Evolutionary conservation across 2,113 vertebrate genomes (phyloP).

Genomic region (Todiramphus saurophagus): DNA sequence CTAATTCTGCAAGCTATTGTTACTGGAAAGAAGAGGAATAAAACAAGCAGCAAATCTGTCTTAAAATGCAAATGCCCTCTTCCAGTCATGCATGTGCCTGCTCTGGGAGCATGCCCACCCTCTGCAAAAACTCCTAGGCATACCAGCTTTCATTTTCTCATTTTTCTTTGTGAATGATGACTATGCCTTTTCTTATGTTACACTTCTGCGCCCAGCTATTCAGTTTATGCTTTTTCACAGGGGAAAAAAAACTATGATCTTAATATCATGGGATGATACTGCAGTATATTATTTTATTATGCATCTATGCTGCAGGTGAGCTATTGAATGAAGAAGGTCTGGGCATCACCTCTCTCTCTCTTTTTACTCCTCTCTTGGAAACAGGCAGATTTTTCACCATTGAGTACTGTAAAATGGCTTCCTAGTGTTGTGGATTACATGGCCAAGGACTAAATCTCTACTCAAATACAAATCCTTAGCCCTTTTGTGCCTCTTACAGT

Average conservation of each 20-base stretch:
- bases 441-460: not conserved
- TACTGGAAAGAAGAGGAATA: not conserved
- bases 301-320: not conserved
- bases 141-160: conserved; percentile 1
- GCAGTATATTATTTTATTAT: not conserved
- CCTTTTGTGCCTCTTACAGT: not conserved
- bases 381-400: not conserved
- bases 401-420: not conserved
- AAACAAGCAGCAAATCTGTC: not conserved
- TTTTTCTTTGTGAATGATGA: conserved; percentile 46
- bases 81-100: not conserved
- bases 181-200: conserved; percentile 6
- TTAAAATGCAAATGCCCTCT: conserved; percentile 17
- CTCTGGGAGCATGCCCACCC: not conserved
- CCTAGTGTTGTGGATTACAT: not conserved
- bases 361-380: not conserved
- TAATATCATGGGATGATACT: not conserved
- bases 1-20: not conserved
- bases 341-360: not conserved
- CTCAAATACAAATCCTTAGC: not conserved
- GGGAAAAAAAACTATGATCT: conserved; percentile 4
- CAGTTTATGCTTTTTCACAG: conserved; percentile 17
- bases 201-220: conserved; percentile 27
- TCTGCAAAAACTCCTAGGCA: conserved; percentile 1
- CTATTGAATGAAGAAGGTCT: not conserved